Evolutionary conservation across 2,797 vertebrate genomes (phyloP).

Genomic region (Pipistrellus nathusii): DNA sequence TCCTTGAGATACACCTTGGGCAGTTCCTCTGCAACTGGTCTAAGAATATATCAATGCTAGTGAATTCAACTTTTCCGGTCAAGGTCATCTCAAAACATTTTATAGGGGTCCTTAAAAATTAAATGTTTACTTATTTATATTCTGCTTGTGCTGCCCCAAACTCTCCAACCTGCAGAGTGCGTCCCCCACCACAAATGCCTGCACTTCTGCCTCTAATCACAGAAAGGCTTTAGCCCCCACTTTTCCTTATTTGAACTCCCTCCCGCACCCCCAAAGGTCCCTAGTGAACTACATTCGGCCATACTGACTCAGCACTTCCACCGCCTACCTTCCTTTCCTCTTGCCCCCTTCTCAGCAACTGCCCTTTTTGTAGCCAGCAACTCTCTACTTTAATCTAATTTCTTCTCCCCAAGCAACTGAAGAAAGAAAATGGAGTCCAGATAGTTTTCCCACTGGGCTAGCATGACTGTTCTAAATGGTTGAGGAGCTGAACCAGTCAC

Average conservation of each 20-base stretch:
- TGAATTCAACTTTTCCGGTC: not conserved
- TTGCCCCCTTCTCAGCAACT: constrained; percentile 9
- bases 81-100: constrained; percentile 18
- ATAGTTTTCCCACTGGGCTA: constrained; percentile 26
- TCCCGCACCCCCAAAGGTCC: not conserved
- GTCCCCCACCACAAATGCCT: not conserved
- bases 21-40: not conserved
- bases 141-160: not conserved
- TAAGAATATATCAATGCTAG: not conserved
- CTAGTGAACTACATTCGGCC: not conserved
- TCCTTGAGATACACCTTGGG: not conserved
- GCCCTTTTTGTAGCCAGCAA: constrained; percentile 3
- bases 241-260: constrained; percentile 10
- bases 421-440: constrained; percentile 35
- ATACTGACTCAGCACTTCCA: constrained; percentile 21
- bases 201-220: not conserved
- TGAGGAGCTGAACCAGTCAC: not conserved
- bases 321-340: not conserved
- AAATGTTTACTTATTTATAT: not conserved
- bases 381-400: constrained; percentile 49
- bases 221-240: not conserved
- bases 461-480: not conserved
- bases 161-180: not conserved
- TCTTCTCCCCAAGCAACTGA: constrained; percentile 55
- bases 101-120: not conserved